These are phyloP conservation scores for Carassius auratus DNA, from an alignment of 2,113 vertebrate genomes.

Conservation along the genomic window DNA sequence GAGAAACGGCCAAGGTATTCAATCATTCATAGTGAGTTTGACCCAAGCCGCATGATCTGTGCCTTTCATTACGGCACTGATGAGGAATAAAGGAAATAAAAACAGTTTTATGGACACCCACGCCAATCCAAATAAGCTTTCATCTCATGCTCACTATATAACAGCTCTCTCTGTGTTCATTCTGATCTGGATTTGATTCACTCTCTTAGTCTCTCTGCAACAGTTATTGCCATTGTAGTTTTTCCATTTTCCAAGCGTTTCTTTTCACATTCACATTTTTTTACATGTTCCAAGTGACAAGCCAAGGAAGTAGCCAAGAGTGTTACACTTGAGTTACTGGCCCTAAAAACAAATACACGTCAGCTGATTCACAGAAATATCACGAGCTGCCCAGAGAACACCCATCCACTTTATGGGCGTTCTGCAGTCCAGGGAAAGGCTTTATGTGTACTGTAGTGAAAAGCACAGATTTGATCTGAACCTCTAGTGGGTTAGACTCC, in stretches of 20 bases:
- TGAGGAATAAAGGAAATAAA: conserved; percentile 50
- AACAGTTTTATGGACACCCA: conserved; percentile 61
- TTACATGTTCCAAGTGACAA: conserved; percentile 73
- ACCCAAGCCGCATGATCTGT: conserved; percentile 69
- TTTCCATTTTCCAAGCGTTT: conserved; percentile 48
- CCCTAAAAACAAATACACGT: conserved; percentile 67
- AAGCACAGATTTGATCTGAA: conserved; percentile 25
- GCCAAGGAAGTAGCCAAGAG: conserved; percentile 69
- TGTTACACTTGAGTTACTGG: conserved; percentile 67
- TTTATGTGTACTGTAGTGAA: conserved; percentile 61
- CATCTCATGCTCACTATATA: conserved; percentile 54
- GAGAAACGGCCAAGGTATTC: conserved; percentile 29
- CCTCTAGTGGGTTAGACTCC: conserved; percentile 41
- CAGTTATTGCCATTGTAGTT: conserved; percentile 72
- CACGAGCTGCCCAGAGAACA: conserved; percentile 46
- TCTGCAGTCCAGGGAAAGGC: conserved; percentile 62
- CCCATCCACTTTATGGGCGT: conserved; percentile 59
- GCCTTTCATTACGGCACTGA: conserved; percentile 66
- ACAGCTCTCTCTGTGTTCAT: conserved; percentile 47
- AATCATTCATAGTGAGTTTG: conserved; percentile 48
- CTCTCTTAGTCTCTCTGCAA: conserved; percentile 54
- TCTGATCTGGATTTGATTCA: conserved; percentile 69
- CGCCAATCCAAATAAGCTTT: conserved; percentile 59
- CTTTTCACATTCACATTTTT: conserved; percentile 52
- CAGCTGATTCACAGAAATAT: conserved; percentile 59